Evolutionary conservation across 2,888 invertebrate species (phyloP), one percentile per base, ranked within the genome.

Genomic region (Lasius platythorax): DNA sequence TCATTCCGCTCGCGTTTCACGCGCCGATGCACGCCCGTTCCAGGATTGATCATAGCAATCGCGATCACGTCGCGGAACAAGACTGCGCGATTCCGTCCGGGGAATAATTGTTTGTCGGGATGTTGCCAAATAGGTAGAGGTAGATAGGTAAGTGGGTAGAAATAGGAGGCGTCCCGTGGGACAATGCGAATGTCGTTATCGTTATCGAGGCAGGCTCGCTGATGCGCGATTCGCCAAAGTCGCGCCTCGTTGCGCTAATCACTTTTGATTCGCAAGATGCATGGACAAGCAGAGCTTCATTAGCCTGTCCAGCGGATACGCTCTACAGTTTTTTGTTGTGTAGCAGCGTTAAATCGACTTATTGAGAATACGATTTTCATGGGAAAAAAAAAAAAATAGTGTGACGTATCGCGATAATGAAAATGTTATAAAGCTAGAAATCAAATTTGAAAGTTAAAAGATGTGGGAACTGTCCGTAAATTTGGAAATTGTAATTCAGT

Each of bases 1-100:
- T 92, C 89, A 89, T 93, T 93, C 89, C 89, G 89, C 89, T 89
- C 87, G 88, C 86, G 91, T 93, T 93, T 93, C 91, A 92, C 87
- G 93, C 88, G 83, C 88, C 91, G 87, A 81, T 91, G 91, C 85
- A 64, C 88, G 70, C 84, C 63, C 78, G 88, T 91, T 89, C 87
- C 91, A 53, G 86, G 84, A 85, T 83, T 86, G 89, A 90, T 90
- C 90, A 88, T 90, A 88, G 89, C 88, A 85, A 89, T 88, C 89
- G 91, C 87, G 88, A 87, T 84, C 91, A 76, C 87, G 88, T 88
- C 85, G 87, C 79, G 87, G 81, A 84, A 83, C 89, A 88, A 90
- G 90, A 88, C 88, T 87, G 85, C 86, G 82, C 83, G 81, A 78
- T 87, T 86, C 84, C 81, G 78, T 85, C 85, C 73, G 70, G 84